phyloP scores from a whole-genome alignment of 2,888 invertebrate genomes.

The Zaprionus obscuricornis region DNA sequence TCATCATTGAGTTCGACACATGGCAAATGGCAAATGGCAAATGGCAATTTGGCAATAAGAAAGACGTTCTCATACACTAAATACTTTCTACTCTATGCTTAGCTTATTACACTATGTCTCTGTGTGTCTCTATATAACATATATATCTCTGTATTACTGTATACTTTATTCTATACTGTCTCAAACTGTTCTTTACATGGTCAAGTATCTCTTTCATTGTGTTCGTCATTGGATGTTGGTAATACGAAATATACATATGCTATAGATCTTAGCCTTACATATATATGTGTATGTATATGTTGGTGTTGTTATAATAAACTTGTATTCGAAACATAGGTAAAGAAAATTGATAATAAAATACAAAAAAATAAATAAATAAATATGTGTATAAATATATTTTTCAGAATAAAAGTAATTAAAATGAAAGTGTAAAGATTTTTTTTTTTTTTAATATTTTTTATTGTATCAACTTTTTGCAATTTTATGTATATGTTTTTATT shows the following conservation, averaged over 20 bases:
- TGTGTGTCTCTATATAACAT: slow-evolving; percentile 12
- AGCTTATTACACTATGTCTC: slow-evolving; percentile 1
- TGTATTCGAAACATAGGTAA: slow-evolving; percentile 38
- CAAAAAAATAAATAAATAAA: neutral
- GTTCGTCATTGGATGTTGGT: slow-evolving; percentile 57
- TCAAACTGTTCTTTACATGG: slow-evolving; percentile 13
- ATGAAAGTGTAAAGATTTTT: too few relatives aligned
- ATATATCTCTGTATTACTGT: slow-evolving; percentile 4
- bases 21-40: too few relatives aligned
- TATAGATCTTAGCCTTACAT: slow-evolving; percentile 24
- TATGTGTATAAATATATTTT: neutral
- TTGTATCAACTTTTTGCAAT: slow-evolving; percentile 75
- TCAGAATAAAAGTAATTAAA: slow-evolving; percentile 58
- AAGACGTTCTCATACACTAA: slow-evolving; percentile 43
- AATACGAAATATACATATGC: slow-evolving; percentile 28
- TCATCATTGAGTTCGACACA: slow-evolving; percentile 61
- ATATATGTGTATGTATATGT: slow-evolving; percentile 60
- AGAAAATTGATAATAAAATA: slow-evolving; percentile 40
- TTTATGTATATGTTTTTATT: slow-evolving; percentile 60
- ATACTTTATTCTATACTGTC: slow-evolving; percentile 9
- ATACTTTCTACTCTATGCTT: slow-evolving; percentile 12
- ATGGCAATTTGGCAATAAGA: slow-evolving; percentile 16
- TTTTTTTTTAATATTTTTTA: slow-evolving; percentile 53
- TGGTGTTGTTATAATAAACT: slow-evolving; percentile 72
- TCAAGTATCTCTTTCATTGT: slow-evolving; percentile 44